Evolutionary conservation across 2,888 invertebrate species (phyloP).

Genomic region (Macrophya alboannulata): DNA sequence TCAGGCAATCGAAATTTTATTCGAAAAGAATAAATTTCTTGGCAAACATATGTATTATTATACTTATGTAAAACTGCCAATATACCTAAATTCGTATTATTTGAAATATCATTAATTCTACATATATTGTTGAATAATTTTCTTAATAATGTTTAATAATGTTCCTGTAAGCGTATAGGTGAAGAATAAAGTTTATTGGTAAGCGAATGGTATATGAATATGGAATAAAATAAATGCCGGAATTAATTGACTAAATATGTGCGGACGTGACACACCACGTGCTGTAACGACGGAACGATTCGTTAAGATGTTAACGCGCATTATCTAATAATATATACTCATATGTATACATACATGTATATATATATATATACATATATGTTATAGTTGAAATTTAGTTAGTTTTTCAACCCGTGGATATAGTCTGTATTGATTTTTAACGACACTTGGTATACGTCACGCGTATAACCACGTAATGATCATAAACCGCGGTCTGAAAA

Average conservation of each 20-base stretch:
- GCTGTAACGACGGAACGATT: background rate
- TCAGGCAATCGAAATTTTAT: background rate
- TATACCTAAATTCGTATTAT: background rate
- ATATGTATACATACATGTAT: too few species aligned
- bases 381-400: background rate
- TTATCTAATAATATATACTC: background rate
- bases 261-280: conserved; percentile 11
- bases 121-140: background rate
- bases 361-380: too few species aligned
- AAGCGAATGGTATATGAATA: background rate
- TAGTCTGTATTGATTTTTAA: conserved; percentile 36
- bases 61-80: too few species aligned
- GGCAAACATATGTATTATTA: background rate
- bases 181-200: background rate
- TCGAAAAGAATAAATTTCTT: background rate
- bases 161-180: background rate
- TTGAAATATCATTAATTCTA: background rate
- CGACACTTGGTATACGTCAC: conserved; percentile 29
- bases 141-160: too few species aligned
- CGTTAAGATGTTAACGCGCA: background rate
- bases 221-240: background rate
- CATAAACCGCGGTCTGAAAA: background rate
- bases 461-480: conserved; percentile 9
- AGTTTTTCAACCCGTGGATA: background rate
- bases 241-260: conserved; percentile 4